These are phyloP conservation scores for Brachypteracias leptosomus DNA, from an alignment of 2,113 vertebrate species.

Conservation along the genomic window DNA sequence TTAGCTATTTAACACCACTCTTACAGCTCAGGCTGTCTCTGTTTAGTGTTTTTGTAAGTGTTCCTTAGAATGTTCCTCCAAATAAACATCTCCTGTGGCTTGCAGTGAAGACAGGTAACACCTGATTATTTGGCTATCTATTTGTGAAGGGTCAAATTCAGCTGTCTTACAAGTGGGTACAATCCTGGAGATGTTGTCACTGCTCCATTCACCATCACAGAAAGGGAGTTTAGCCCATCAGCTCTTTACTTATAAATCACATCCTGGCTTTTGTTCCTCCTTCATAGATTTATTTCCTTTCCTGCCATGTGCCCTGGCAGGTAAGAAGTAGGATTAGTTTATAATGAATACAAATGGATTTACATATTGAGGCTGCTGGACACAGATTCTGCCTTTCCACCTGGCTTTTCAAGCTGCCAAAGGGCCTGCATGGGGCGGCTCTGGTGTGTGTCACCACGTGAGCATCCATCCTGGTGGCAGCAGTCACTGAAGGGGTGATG, in stretches of 20 bases:
- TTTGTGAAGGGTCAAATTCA: background rate
- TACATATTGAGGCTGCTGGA: background rate
- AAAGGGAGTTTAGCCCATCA: background rate
- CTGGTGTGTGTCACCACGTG: background rate
- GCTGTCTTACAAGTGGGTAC: background rate
- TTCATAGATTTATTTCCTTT: background rate
- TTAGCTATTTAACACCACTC: background rate
- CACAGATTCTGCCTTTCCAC: background rate
- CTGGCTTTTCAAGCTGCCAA: background rate
- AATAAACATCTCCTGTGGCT: background rate
- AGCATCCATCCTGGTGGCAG: background rate
- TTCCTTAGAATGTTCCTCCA: background rate
- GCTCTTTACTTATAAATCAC: background rate
- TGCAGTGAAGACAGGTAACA: background rate
- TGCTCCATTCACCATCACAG: background rate
- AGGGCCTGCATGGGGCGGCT: background rate
- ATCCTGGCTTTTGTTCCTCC: background rate
- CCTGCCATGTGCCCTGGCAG: background rate
- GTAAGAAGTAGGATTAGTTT: background rate
- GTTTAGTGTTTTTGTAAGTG: background rate
- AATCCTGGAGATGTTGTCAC: background rate
- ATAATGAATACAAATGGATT: background rate
- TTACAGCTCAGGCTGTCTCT: background rate
- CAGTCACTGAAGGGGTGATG: background rate
- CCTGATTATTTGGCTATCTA: background rate